Evolutionary conservation across 2,888 invertebrate species (phyloP).

Genomic region (Brachylomia viminalis): DNA sequence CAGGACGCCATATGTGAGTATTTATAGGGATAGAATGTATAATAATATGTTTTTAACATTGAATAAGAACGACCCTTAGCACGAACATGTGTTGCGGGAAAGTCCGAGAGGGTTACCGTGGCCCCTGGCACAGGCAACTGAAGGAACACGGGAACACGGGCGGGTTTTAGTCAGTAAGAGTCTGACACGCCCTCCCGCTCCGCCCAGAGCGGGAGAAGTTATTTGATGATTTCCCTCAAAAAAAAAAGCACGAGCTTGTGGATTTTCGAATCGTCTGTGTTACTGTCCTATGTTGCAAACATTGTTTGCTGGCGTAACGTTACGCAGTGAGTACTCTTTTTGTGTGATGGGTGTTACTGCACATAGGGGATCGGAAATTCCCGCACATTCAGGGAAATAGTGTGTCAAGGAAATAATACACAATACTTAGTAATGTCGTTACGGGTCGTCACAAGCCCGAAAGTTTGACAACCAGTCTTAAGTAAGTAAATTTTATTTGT

Average conservation of each 20-base stretch:
- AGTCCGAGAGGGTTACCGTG: too few species aligned
- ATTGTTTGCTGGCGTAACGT: not conserved
- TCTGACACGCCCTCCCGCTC: too few species aligned
- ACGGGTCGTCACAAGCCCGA: too few species aligned
- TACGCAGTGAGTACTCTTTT: not conserved
- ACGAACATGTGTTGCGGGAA: too few species aligned
- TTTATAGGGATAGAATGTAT: not conserved
- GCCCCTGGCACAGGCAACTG: too few species aligned
- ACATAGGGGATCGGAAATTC: conserved; percentile 13
- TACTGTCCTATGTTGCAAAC: not conserved
- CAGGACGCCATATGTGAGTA: conserved; percentile 40
- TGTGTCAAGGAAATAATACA: conserved; percentile 11
- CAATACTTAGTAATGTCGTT: conserved; percentile 7
- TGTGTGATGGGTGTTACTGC: not conserved
- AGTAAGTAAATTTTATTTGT: too few species aligned
- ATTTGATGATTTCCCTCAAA: too few species aligned
- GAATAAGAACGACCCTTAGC: not conserved
- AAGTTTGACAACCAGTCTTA: too few species aligned
- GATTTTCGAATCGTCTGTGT: not conserved
- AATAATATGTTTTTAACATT: conserved; percentile 4
- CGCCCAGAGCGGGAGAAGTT: too few species aligned
- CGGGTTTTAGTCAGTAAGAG: too few species aligned
- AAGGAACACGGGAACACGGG: too few species aligned
- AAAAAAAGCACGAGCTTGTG: not conserved
- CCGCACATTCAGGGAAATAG: conserved; percentile 7